A percentile compares a stretch with the other conserved stretches of the same genome.
phyloP scores from a whole-genome alignment of 2,797 vertebrate genomes.

The Kryptolebias ocellatus region DNA sequence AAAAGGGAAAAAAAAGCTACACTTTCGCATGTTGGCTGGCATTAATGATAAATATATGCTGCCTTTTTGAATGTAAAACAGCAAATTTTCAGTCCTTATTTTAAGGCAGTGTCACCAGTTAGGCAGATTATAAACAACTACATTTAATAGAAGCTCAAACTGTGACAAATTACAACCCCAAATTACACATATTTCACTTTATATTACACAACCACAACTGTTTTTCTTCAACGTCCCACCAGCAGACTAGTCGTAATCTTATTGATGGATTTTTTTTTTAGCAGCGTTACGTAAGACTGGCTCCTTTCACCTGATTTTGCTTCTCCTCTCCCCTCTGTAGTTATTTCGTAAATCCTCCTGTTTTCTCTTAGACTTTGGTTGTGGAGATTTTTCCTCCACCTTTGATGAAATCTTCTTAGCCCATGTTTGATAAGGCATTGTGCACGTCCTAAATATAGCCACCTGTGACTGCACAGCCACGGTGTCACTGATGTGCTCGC shows the following conservation, averaged over 20 bases:
- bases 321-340: conserved; percentile 41
- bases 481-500: conserved; percentile 67
- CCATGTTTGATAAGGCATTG: conserved; percentile 65
- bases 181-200: not conserved
- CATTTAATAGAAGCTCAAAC: not conserved
- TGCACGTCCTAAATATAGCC: conserved; percentile 72
- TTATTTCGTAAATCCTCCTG: conserved; percentile 64
- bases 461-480: conserved; percentile 60
- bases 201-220: conserved; percentile 8
- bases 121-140: not conserved
- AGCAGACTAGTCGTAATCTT: conserved; percentile 56
- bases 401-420: conserved; percentile 72
- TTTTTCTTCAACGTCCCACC: conserved; percentile 34
- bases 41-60: too few species aligned
- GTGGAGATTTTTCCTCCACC: conserved; percentile 69
- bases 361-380: conserved; percentile 59
- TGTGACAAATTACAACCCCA: not conserved
- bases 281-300: conserved; percentile 42
- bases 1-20: too few species aligned
- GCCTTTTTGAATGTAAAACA: too few species aligned
- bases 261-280: conserved; percentile 56
- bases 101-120: not conserved
- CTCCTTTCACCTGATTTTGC: conserved; percentile 50
- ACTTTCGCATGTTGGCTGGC: too few species aligned
- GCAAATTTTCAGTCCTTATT: not conserved